Percentiles rank a stretch among this genome's conserved stretches.
Evolutionary conservation across 2,113 vertebrate species (phyloP).

Genomic region (Trochalopteron elliotii): DNA sequence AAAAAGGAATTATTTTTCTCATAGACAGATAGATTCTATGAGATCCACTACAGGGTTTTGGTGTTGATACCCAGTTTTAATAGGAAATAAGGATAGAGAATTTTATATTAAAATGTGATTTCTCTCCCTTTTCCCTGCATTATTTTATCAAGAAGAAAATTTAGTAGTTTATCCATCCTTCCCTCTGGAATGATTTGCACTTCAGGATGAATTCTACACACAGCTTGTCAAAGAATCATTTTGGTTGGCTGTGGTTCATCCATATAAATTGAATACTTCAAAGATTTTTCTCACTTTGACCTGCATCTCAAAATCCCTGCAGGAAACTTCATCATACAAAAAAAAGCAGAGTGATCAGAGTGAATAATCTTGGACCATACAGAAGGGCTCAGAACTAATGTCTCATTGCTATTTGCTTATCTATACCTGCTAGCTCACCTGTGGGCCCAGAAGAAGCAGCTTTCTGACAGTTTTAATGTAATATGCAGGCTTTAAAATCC

Average conservation of each 20-base stretch:
- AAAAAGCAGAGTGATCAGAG: not conserved
- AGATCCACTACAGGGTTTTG: not conserved
- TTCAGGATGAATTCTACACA: not conserved
- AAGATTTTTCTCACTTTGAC: slow-evolving; percentile 28
- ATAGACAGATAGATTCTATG: not conserved
- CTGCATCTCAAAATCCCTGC: not conserved
- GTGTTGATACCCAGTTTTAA: not conserved
- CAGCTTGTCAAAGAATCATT: not conserved
- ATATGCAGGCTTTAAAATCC: not conserved
- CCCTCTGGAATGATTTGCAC: not conserved
- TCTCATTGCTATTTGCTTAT: not conserved
- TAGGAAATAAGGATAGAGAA: not conserved
- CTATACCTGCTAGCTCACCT: not conserved
- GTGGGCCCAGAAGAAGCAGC: not conserved
- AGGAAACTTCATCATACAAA: not conserved
- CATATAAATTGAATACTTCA: slow-evolving; percentile 8
- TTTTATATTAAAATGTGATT: not conserved
- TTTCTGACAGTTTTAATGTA: not conserved
- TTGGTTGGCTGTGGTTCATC: not conserved
- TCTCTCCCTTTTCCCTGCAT: not conserved
- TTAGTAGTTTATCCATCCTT: not conserved
- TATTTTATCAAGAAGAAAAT: not conserved
- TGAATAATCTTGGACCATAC: not conserved
- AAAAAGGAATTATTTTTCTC: not conserved
- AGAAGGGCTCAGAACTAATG: not conserved